phyloP scores from a whole-genome alignment of 2,113 vertebrate genomes.

The Alouatta palliata region DNA sequence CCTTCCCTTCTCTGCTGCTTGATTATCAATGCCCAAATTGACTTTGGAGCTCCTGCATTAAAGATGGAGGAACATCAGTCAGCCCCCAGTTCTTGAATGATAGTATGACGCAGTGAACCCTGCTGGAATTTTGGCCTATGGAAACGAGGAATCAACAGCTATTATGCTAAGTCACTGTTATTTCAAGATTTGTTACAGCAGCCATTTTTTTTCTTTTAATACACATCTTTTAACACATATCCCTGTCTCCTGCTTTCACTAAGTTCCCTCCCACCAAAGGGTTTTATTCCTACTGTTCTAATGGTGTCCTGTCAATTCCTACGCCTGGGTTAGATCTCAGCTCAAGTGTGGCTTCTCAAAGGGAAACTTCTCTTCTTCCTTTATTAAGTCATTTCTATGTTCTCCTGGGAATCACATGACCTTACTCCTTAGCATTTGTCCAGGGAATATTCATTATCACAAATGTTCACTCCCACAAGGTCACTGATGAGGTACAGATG shows the following conservation, averaged over 20 bases:
- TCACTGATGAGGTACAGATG: not conserved
- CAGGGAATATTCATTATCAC: not conserved
- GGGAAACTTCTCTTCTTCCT: not conserved
- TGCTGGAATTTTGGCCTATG: not conserved
- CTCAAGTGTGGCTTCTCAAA: not conserved
- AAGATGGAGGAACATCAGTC: not conserved
- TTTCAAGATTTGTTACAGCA: not conserved
- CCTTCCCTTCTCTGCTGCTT: not conserved
- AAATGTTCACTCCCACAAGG: not conserved
- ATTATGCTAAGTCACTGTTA: not conserved
- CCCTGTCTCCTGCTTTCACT: not conserved
- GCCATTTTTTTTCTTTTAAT: not conserved
- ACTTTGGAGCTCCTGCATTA: not conserved
- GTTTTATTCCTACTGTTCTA: not conserved
- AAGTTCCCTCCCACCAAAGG: not conserved
- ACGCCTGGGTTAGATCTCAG: not conserved
- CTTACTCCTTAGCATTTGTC: not conserved
- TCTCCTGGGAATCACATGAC: not conserved
- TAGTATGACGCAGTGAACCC: accelerated
- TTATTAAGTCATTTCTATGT: not conserved
- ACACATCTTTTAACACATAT: not conserved
- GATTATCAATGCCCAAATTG: not conserved
- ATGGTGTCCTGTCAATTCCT: not conserved
- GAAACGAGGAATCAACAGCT: not conserved
- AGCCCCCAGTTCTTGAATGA: not conserved